A percentile compares a stretch with the other conserved stretches of the same genome.
phyloP scores from a whole-genome alignment of 2,888 invertebrate genomes.

The Tenthredo livida region DNA sequence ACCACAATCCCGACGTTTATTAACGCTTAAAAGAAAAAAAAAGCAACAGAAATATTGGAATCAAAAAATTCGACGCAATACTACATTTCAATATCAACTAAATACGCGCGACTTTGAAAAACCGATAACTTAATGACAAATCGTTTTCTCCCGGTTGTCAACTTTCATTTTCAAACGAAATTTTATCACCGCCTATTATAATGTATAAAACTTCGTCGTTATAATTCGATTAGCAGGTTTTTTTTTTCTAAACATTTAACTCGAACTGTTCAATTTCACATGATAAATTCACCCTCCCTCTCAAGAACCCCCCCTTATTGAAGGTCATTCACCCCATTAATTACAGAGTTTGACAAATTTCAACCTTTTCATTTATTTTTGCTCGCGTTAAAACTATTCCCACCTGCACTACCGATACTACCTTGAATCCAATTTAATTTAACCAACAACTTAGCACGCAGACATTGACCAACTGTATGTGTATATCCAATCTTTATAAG shows the following conservation, averaged over 20 bases:
- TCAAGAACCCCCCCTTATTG: background rate
- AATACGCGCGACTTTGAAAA: conserved; percentile 4
- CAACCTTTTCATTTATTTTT: background rate
- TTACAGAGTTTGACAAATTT: background rate
- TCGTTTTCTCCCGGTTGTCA: background rate
- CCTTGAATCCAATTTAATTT: background rate
- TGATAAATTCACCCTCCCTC: background rate
- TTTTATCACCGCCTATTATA: background rate
- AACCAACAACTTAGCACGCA: background rate
- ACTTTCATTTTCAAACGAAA: conserved; percentile 16
- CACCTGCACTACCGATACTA: background rate
- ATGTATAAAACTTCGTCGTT: background rate
- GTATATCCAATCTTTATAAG: background rate
- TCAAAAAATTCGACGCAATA: background rate
- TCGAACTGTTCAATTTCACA: background rate
- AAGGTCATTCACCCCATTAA: conserved; percentile 32
- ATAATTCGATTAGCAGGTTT: background rate
- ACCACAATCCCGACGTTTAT: background rate
- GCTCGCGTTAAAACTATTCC: background rate
- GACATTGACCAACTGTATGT: background rate
- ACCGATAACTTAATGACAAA: background rate
- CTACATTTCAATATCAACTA: background rate
- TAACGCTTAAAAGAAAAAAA: background rate
- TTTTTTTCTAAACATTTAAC: background rate
- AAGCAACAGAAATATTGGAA: background rate